Conservation (phyloP, 2,888 invertebrate species). For the Lasioglossum pauxillum region DNA sequence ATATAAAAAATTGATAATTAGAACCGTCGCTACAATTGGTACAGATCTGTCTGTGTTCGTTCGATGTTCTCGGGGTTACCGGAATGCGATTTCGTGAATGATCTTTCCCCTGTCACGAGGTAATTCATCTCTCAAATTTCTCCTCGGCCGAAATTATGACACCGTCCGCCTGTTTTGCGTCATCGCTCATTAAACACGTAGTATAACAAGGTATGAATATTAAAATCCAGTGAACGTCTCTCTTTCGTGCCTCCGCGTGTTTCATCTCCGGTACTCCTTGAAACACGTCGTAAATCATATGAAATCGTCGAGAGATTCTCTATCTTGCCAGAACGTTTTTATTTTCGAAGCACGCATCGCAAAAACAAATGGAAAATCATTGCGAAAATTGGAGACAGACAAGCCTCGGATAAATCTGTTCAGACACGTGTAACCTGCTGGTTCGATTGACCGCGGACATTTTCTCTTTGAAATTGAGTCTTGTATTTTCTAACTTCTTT, state of each 20-base stretch:
- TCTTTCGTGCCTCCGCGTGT: background rate
- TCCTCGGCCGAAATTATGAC: slow-evolving; percentile 8
- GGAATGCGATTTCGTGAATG: background rate
- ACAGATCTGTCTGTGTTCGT: too few relatives aligned
- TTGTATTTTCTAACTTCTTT: background rate
- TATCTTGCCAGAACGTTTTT: background rate
- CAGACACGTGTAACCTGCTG: background rate
- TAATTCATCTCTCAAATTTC: background rate
- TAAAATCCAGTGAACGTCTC: slow-evolving; percentile 23
- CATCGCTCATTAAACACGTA: slow-evolving; percentile 27
- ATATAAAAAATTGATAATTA: background rate
- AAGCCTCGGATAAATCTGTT: background rate
- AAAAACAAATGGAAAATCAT: background rate
- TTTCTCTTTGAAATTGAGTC: background rate
- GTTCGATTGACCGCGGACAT: background rate
- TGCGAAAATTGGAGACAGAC: background rate
- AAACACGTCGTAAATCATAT: background rate
- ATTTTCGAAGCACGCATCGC: background rate
- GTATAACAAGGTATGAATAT: slow-evolving; percentile 41
- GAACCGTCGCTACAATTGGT: background rate
- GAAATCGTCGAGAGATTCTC: background rate
- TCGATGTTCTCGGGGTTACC: background rate
- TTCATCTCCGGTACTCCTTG: background rate
- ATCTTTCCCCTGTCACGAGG: background rate
- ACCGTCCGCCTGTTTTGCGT: slow-evolving; percentile 11